Percentiles rank a stretch among this genome's conserved stretches.
These are phyloP conservation scores for Rhineura floridana DNA, from an alignment of 2,113 vertebrate genomes.

Conservation along the genomic window DNA sequence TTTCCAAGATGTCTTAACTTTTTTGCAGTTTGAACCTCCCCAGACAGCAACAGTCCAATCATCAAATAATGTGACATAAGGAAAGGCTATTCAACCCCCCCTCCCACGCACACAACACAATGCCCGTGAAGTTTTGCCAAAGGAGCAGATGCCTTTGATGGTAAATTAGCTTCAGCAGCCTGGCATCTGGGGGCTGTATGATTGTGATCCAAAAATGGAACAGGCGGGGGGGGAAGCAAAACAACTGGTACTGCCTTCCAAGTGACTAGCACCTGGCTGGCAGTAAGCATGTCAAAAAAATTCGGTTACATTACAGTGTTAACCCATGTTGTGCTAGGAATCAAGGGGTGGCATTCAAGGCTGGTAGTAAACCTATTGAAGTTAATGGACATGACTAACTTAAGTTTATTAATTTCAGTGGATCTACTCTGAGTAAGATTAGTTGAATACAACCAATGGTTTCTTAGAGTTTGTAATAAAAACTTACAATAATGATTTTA, in stretches of 20 bases:
- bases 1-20: neutral
- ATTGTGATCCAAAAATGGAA: constrained; percentile 29
- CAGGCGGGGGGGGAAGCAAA: neutral
- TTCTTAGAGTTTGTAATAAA: constrained; percentile 12
- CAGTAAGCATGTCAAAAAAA: constrained; percentile 6
- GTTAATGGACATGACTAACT: too few relatives aligned
- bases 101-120: neutral
- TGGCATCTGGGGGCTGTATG: neutral
- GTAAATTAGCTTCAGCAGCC: constrained; percentile 10
- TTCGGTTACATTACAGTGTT: neutral
- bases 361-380: too few relatives aligned
- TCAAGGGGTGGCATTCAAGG: too few relatives aligned
- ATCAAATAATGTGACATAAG: neutral
- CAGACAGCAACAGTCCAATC: constrained; percentile 1
- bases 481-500: too few relatives aligned
- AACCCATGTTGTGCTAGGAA: constrained; percentile 21
- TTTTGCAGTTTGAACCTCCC: neutral
- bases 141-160: constrained; percentile 40
- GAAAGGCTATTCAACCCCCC: neutral
- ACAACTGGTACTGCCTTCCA: neutral
- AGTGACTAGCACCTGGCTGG: constrained; percentile 33
- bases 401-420: too few relatives aligned
- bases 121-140: constrained; percentile 24
- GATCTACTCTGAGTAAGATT: too few relatives aligned
- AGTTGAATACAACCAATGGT: too few relatives aligned